Evolutionary conservation across 2,797 vertebrate genomes (phyloP).

Genomic region (Bradypodion ventrale): DNA sequence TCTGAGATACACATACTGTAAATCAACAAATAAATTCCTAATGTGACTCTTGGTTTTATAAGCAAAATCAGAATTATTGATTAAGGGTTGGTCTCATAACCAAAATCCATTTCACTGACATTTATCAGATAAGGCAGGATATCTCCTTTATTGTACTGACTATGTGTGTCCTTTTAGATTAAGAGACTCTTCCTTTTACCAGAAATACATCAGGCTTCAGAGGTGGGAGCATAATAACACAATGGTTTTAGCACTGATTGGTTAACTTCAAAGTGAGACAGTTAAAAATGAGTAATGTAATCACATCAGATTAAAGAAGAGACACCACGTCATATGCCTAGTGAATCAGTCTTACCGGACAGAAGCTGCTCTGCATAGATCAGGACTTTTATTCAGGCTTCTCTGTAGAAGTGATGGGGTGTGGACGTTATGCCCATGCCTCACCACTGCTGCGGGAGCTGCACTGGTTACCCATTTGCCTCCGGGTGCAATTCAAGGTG

Average conservation of each 20-base stretch:
- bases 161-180: background rate
- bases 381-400: slow-evolving; percentile 25
- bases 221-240: background rate
- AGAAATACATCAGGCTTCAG: background rate
- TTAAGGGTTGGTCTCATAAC: no score
- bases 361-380: slow-evolving; percentile 6
- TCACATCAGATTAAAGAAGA: slow-evolving; percentile 15
- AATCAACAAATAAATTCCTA: background rate
- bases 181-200: background rate
- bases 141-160: background rate
- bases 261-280: background rate
- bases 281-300: slow-evolving; percentile 6
- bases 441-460: no score
- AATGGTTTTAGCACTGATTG: background rate
- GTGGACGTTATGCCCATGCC: no score
- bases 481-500: no score
- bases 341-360: background rate
- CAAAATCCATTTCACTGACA: background rate
- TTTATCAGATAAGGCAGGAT: no score
- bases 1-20: background rate
- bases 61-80: no score
- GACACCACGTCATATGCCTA: background rate
- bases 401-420: background rate
- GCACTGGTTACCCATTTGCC: no score
- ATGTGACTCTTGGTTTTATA: background rate